These are phyloP conservation scores for Philotrypesis tridentata DNA, from an alignment of 1,140 invertebrate species.

Conservation along the genomic window DNA sequence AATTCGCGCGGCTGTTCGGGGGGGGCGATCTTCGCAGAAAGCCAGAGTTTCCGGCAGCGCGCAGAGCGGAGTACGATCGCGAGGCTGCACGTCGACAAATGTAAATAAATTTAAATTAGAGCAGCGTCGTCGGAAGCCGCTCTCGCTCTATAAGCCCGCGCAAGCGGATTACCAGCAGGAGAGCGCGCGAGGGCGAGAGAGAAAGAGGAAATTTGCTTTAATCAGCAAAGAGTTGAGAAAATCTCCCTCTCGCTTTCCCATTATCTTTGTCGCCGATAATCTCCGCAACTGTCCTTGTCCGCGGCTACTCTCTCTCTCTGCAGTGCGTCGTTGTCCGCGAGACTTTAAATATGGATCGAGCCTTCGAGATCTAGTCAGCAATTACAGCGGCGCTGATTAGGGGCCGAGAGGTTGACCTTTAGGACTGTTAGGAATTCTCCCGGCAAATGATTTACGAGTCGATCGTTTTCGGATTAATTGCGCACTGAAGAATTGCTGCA, in stretches of 20 bases:
- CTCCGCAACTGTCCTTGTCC: background rate
- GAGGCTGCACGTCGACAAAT: constrained; percentile 60
- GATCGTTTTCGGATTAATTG: background rate
- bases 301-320: background rate
- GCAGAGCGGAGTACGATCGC: background rate
- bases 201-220: constrained; percentile 55
- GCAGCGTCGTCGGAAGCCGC: constrained; percentile 5
- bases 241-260: constrained; percentile 24
- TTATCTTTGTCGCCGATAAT: constrained; percentile 19
- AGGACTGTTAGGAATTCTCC: background rate
- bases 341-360: background rate
- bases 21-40: background rate
- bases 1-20: no score
- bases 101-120: constrained; percentile 64
- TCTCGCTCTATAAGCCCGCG: background rate
- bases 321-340: background rate
- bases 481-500: background rate
- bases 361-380: background rate
- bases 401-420: background rate
- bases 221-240: constrained; percentile 57
- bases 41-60: background rate
- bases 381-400: background rate
- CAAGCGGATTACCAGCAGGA: constrained; percentile 57
- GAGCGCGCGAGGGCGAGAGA: constrained; percentile 44
- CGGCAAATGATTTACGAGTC: background rate